phyloP scores from a whole-genome alignment of 2,888 invertebrate species.

The Macrosiphum euphorbiae region DNA sequence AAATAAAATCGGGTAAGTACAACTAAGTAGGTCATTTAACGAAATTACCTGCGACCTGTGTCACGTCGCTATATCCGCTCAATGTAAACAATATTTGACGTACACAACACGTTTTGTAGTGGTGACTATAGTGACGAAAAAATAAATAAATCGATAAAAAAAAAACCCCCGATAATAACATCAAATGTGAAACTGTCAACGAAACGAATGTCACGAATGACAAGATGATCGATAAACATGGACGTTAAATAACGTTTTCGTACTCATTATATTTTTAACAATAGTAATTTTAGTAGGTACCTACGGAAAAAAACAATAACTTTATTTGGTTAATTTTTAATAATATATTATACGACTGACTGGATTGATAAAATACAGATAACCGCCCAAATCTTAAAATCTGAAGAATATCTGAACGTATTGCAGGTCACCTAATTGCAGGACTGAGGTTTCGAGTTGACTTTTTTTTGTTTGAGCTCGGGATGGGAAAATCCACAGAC shows the following conservation, averaged over 20 bases:
- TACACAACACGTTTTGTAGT: neutral
- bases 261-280: neutral
- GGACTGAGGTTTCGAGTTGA: neutral
- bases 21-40: neutral
- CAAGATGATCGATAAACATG: neutral
- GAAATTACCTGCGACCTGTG: neutral
- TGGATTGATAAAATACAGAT: neutral
- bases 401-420: neutral
- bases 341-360: no score
- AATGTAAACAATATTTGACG: neutral
- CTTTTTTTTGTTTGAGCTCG: neutral
- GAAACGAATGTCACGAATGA: neutral
- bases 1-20: neutral
- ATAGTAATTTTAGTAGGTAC: neutral
- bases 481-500: no score
- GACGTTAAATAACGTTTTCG: neutral
- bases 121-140: slow-evolving; percentile 8
- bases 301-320: neutral
- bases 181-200: neutral
- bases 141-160: neutral
- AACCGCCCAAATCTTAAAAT: neutral
- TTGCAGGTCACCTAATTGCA: neutral
- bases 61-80: neutral
- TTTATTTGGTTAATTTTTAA: neutral
- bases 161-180: neutral